Evolutionary conservation across 1,140 invertebrate species (phyloP), one percentile per base, ranked within the genome.

Genomic region (Eupeodes corollae): DNA sequence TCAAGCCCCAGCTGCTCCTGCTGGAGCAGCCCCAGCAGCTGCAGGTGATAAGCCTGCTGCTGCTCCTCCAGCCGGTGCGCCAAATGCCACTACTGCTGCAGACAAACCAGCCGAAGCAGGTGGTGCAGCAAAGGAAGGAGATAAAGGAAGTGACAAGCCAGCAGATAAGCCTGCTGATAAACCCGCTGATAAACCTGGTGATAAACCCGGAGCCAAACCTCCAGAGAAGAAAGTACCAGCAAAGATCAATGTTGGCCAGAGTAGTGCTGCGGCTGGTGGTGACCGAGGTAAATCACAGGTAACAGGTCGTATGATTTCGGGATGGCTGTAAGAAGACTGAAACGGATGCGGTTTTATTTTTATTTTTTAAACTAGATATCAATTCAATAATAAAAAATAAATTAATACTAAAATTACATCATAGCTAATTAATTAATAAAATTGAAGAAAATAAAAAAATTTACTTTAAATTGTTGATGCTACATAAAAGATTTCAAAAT

Each of bases 291-390:
- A 67, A 43, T 67, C 63, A 1, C 64, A 61, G 14, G 63, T 67
- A 26, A 67, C 63, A 2, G 63, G 63, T n/a, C 61, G 63, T 46
- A 67, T 67, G 63, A 67, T 67, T 39, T 67, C 63, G 16, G 63
- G 63, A 33, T 67, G 63, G 63, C 51, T 67, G 6, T 54, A 51
- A 52, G 6, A 8, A 32, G 30, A 8, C 21, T 26, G 21, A 26
- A 26, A 26, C 3, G 21, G 21, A 26, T 26, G 21, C 21, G 21
- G 21, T n/a, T n/a, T n/a, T n/a, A n/a, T n/a, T n/a, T n/a, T n/a
- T n/a, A 26, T 26, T 26, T 26, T 26, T 26, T 26, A 26, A 26
- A 26, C 8, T 26, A 26, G 8, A 26, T 5, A 26, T 26, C 21
- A 26, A 8, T 26, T 26, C 21, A 26, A 26, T 26, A 26, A 26